phyloP scores from a whole-genome alignment of 2,113 vertebrate genomes.

The Halcyon malimbica region DNA sequence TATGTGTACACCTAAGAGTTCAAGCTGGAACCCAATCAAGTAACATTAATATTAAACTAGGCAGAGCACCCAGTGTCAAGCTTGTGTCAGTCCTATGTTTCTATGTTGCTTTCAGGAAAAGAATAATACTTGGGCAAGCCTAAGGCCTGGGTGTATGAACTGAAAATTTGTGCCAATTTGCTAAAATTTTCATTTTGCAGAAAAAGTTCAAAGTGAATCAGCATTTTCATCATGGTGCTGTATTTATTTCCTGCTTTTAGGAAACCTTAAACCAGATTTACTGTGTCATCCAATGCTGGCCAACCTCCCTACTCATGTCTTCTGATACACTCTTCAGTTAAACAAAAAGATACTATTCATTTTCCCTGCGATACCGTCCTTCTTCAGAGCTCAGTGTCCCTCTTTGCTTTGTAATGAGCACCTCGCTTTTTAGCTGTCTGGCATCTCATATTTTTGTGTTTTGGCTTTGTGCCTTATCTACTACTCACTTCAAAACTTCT shows the following conservation, averaged over 20 bases:
- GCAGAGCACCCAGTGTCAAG: background rate
- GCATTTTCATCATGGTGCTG: background rate
- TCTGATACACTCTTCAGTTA: background rate
- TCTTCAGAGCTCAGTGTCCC: fast-evolving
- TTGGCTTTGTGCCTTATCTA: constrained; percentile 32
- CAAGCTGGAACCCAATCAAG: background rate
- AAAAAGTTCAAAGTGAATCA: background rate
- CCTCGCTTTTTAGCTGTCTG: background rate
- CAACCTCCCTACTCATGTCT: background rate
- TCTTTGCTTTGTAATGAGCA: background rate
- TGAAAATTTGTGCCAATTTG: background rate
- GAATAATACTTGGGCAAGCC: background rate
- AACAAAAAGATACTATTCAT: background rate
- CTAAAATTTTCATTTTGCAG: background rate
- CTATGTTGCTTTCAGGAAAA: background rate
- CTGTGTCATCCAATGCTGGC: background rate
- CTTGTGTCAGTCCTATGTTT: background rate
- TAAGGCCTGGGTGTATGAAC: background rate
- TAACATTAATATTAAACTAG: background rate
- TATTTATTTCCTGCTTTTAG: background rate
- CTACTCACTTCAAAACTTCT: background rate
- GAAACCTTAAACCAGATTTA: background rate
- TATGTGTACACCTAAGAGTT: background rate
- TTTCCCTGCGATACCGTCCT: background rate
- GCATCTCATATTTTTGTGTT: background rate